Evolutionary conservation across 2,113 vertebrate genomes (phyloP).

Genomic region (Grallaria varia): DNA sequence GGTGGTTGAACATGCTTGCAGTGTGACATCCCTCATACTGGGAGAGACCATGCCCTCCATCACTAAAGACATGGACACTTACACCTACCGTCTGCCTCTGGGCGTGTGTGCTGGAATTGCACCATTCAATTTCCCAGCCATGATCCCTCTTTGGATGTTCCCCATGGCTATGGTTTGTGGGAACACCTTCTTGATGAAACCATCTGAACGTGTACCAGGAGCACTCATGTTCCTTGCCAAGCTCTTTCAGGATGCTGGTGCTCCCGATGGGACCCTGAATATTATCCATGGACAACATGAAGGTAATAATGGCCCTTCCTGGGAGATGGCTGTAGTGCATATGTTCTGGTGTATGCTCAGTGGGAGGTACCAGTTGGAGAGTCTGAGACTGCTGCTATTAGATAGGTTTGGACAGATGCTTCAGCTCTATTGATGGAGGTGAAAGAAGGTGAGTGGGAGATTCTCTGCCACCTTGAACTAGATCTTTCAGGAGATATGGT

Average conservation of each 20-base stretch:
- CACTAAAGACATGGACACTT: constrained; percentile 97
- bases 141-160: constrained; percentile 99
- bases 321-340: not conserved
- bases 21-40: constrained; percentile 93
- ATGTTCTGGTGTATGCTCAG: not conserved
- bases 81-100: constrained; percentile 90
- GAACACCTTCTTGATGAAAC: constrained; percentile 95
- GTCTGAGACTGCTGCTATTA: not conserved
- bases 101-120: constrained; percentile 94
- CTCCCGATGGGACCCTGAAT: constrained; percentile 90
- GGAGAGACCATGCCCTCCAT: constrained; percentile 95
- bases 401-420: not conserved
- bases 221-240: constrained; percentile 92
- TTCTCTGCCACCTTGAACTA: not conserved
- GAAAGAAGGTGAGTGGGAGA: not conserved
- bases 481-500: not conserved
- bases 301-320: constrained; percentile 68
- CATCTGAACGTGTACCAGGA: constrained; percentile 92
- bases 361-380: not conserved
- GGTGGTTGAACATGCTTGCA: constrained; percentile 96
- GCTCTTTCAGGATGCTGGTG: constrained; percentile 92
- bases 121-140: constrained; percentile 96
- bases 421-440: not conserved
- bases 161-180: constrained; percentile 96
- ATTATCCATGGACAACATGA: constrained; percentile 93